phyloP scores from a whole-genome alignment of 1,140 invertebrate species.

The Bombus polaris region DNA sequence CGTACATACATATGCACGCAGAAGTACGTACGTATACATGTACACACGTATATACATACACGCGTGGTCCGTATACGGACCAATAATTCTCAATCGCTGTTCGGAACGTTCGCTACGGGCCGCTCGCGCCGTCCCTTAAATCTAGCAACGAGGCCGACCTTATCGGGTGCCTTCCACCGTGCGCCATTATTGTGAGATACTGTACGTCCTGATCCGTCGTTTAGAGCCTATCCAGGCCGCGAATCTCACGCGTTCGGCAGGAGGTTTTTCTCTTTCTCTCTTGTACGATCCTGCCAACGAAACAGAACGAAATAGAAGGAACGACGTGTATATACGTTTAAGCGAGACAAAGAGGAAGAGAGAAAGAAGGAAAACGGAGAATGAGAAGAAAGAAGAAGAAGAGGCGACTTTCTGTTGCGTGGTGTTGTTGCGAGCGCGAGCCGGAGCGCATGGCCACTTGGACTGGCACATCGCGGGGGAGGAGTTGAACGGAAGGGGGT shows the following conservation, averaged over 20 bases:
- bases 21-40: background rate
- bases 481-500: conserved; percentile 25
- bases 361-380: background rate
- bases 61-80: conserved; percentile 24
- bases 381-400: background rate
- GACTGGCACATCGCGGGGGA: conserved; percentile 42
- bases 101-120: conserved; percentile 36
- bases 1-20: background rate
- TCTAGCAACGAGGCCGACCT: conserved; percentile 62
- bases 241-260: conserved; percentile 63
- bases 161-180: conserved; percentile 64
- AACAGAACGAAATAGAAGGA: background rate
- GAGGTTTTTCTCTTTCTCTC: conserved; percentile 1
- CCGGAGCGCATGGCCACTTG: conserved; percentile 1
- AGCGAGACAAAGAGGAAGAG: background rate
- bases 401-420: background rate
- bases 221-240: conserved; percentile 60
- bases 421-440: conserved; percentile 44
- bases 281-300: background rate
- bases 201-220: conserved; percentile 65
- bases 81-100: conserved; percentile 66
- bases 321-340: background rate
- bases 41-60: background rate
- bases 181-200: conserved; percentile 69
- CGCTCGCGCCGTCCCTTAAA: conserved; percentile 61